Evolutionary conservation across 2,113 vertebrate genomes (phyloP), one percentile per base, ranked within the genome.

Genomic region (Sisor rabdophorus): DNA sequence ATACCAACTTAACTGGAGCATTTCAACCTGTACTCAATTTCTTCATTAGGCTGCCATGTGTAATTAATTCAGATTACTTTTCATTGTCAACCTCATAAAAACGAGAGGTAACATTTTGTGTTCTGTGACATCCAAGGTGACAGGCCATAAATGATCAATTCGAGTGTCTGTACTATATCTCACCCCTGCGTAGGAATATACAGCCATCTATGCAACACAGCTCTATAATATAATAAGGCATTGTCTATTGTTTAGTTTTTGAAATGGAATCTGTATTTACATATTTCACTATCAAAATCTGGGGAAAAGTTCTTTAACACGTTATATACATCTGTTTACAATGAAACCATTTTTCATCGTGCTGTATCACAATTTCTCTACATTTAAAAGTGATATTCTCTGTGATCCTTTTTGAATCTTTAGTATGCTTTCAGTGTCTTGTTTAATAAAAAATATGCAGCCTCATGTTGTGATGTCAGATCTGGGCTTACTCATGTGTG

Each of bases 181-280:
- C 48, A 75, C 30, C 9, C 59, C 58, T 16, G 30, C 13, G 24
- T 16, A 30, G 24, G 10, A 48, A 61, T 15, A 17, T 44, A 48
- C 15, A 9, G 9, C 54, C 4, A 48, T 16, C 19, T 47, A 56
- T 16, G 24, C 59, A 75, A 75, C 59, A 75, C 47, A 52, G 7
- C 20, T 67, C 58, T 22, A n/a, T 58, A 60, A 60, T 60, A 7
- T 2, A 36, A 6, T 36, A 30, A 73, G 74, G 63, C 16, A 56
- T 44, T 48, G 65, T 17, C 52, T 16, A 3, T 13, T 76, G 30
- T 67, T 78, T 2, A 67, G 79, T 75, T 82, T 79, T 36, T 32
- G 3, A 36, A 2, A 60, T 30, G 55, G 22, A 58, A 20, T 54
- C 53, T 0, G 55, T 58, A 58, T 24, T 58, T 26, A 58, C 24